Percentiles rank a stretch among this genome's conserved stretches.
Conservation (phyloP, 2,113 vertebrate species). For the Natator depressus region DNA sequence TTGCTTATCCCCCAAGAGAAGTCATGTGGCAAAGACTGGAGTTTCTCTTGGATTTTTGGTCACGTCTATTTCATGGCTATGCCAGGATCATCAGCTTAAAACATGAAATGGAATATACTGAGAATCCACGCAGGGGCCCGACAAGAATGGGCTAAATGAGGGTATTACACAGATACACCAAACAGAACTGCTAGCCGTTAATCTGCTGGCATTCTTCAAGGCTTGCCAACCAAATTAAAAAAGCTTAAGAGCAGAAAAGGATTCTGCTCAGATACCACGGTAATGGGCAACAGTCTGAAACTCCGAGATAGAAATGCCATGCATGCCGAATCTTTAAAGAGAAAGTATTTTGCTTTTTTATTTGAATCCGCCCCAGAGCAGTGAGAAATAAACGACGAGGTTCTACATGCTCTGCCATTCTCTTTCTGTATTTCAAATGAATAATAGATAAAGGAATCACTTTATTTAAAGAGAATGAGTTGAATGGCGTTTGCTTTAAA, state of each 20-base stretch:
- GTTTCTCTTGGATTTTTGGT: background rate
- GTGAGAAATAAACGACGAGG: constrained; percentile 62
- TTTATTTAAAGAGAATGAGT: constrained; percentile 73
- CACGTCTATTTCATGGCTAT: rapidly evolving
- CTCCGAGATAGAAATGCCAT: constrained; percentile 27
- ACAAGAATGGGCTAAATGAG: background rate
- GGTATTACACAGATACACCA: rapidly evolving
- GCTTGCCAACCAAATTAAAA: rapidly evolving
- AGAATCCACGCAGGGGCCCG: background rate
- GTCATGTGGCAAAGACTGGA: background rate
- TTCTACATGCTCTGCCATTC: constrained; percentile 63
- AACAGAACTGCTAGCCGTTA: background rate
- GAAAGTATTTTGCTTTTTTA: constrained; percentile 65
- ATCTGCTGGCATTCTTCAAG: background rate
- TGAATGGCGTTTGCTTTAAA: constrained; percentile 71
- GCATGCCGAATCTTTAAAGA: constrained; percentile 49
- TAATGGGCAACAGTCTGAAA: background rate
- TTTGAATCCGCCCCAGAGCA: constrained; percentile 47
- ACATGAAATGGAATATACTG: background rate
- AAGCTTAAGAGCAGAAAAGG: background rate
- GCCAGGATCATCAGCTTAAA: background rate
- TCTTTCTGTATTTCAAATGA: constrained; percentile 71
- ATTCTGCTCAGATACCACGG: background rate
- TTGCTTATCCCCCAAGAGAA: background rate
- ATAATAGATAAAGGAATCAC: constrained; percentile 74